Evolutionary conservation across 2,113 vertebrate genomes (phyloP).

Genomic region (Elephantulus edwardii): DNA sequence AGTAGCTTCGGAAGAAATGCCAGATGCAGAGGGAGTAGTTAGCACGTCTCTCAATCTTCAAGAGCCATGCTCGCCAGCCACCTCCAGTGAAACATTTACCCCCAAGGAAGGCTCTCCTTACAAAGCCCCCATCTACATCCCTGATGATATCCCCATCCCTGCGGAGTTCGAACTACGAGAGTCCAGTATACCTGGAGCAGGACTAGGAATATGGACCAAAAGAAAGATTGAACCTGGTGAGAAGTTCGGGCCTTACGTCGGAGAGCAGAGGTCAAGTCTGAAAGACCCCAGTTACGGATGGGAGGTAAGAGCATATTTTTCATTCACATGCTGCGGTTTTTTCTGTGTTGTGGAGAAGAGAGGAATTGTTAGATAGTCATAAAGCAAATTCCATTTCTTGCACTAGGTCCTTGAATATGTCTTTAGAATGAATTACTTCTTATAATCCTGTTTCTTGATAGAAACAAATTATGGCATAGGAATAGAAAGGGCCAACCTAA

Average conservation of each 20-base stretch:
- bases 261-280: slow-evolving; percentile 87
- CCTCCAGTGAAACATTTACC: slow-evolving; percentile 89
- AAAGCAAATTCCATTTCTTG: not conserved
- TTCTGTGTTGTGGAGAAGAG: not conserved
- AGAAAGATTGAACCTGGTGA: slow-evolving; percentile 92
- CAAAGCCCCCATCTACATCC: slow-evolving; percentile 88
- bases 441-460: slow-evolving; percentile 19
- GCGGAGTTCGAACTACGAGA: slow-evolving; percentile 95
- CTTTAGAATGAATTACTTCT: not conserved
- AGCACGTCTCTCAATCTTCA: slow-evolving; percentile 80
- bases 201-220: slow-evolving; percentile 94
- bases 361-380: not conserved
- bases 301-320: slow-evolving; percentile 91
- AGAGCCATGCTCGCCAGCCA: slow-evolving; percentile 88
- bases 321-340: not conserved
- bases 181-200: slow-evolving; percentile 87
- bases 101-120: slow-evolving; percentile 89
- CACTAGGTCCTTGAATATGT: not conserved
- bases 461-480: not conserved
- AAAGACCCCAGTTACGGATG: slow-evolving; percentile 90
- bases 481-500: not conserved
- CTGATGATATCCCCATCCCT: slow-evolving; percentile 90
- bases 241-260: slow-evolving; percentile 94
- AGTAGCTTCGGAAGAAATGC: slow-evolving; percentile 87
- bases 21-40: slow-evolving; percentile 87